Base-by-base conservation (phyloP, 2,888 invertebrate species). In the Trachelus iudaicus region DNA sequence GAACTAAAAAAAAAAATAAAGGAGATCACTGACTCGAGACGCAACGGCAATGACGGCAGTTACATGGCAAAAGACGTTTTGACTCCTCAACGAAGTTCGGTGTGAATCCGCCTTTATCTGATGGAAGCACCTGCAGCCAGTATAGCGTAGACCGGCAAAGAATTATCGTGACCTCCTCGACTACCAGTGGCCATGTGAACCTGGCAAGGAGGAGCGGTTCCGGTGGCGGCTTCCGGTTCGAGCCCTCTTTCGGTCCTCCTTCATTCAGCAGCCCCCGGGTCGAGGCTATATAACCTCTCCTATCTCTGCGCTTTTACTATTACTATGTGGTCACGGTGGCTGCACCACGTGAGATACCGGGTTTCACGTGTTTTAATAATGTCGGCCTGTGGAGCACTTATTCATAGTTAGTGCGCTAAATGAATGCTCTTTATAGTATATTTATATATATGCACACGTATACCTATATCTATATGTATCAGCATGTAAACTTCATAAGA, bases 321-420 rank as follows among this genome's bases (percentile, higher is more conserved):
- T 84, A 85, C 86, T 86, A 87, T 85, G 88, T 86, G 88, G 90
- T 91, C 90, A 91, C 90, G 91, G 87, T 90, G 80, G 81, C 82
- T 90, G 89, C 88, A 80, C 89, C 91, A 91, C 91, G 90, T 91
- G 90, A 87, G 90, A 90, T 81, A 85, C 82, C 81, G 84, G 23
- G 73, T 73, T 85, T 85, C 85, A 85, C 84, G 85, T 82, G 81
- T 79, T 82, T 85, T 85, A 81, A 82, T 83, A 83, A 83, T 80
- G 37, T 31, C 74, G 71, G 31, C 34, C 71, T 56, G 40, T 56
- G 23, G 40, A 56, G 40, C 40, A 56, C 40, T 56, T 56, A 56
- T 56, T 56, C 40, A 23, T 56, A 56, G 40, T 56, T 56, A 56
- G 23, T 56, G 23, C 1, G 40, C 23, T 56, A 56, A 56, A 40